These are phyloP conservation scores for Sebastes oblongus DNA, from an alignment of 2,797 vertebrate genomes.

Conservation along the genomic window DNA sequence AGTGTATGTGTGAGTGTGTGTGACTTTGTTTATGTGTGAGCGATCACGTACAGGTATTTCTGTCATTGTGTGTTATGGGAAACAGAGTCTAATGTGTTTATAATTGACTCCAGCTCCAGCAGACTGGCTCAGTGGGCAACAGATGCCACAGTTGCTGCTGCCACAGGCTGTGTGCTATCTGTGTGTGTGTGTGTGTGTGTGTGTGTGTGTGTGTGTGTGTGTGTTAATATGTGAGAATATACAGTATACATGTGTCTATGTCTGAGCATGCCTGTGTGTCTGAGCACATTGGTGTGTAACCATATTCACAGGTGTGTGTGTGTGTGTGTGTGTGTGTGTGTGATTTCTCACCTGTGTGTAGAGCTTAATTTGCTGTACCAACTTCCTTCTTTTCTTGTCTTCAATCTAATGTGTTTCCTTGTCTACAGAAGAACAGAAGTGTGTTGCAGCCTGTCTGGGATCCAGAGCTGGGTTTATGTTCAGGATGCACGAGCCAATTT, in stretches of 20 bases:
- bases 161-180: constrained; percentile 29
- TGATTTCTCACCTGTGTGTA: constrained; percentile 1
- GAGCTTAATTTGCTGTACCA: neutral
- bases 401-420: neutral
- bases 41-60: constrained; percentile 54
- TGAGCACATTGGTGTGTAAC: neutral
- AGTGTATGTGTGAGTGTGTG: neutral
- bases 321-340: neutral
- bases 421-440: neutral
- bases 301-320: neutral
- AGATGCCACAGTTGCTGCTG: constrained; percentile 69
- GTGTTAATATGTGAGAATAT: neutral
- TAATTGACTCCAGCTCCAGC: constrained; percentile 76
- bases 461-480: neutral
- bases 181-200: constrained; percentile 4
- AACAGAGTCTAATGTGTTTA: constrained; percentile 78
- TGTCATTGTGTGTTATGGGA: constrained; percentile 70
- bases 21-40: constrained; percentile 42
- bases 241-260: neutral
- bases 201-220: constrained; percentile 12
- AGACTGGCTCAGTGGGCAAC: constrained; percentile 70
- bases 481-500: neutral
- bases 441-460: neutral
- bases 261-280: neutral
- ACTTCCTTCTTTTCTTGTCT: constrained; percentile 3